Evolutionary conservation across 2,113 vertebrate genomes (phyloP).

Genomic region (Scalopus aquaticus): DNA sequence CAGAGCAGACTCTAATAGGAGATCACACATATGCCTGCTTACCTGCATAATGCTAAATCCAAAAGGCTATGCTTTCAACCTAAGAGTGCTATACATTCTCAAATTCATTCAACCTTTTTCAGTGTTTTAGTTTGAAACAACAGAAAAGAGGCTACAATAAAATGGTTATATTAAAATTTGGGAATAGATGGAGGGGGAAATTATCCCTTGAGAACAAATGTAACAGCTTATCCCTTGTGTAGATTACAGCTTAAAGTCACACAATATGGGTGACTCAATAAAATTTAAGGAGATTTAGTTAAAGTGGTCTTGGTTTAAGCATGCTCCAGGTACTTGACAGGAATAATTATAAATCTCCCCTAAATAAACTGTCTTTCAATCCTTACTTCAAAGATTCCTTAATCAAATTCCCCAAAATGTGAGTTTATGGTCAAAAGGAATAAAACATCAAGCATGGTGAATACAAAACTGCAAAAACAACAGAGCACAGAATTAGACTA

Average conservation of each 20-base stretch:
- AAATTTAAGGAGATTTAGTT: constrained; percentile 51
- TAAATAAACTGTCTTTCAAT: constrained; percentile 10
- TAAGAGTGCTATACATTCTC: neutral
- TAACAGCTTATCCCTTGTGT: neutral
- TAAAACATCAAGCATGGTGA: constrained; percentile 16
- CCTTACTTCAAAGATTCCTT: constrained; percentile 19
- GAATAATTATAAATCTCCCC: constrained; percentile 24
- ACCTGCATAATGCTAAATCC: neutral
- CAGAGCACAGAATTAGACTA: neutral
- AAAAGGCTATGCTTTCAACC: neutral
- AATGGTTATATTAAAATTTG: constrained; percentile 6
- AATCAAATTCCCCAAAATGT: neutral
- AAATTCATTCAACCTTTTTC: too few relatives aligned
- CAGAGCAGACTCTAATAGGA: neutral
- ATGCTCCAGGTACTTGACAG: neutral
- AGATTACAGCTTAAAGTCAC: neutral
- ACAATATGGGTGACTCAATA: neutral
- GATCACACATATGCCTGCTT: neutral
- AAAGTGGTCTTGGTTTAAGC: neutral
- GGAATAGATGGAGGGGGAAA: neutral
- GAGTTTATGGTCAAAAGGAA: neutral
- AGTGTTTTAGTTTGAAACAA: too few relatives aligned
- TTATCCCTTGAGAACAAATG: neutral
- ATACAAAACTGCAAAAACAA: constrained; percentile 6
- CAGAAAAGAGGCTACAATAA: neutral